Base-by-base conservation (phyloP, 1,140 invertebrate genomes). In the Aphidius ervi region DNA sequence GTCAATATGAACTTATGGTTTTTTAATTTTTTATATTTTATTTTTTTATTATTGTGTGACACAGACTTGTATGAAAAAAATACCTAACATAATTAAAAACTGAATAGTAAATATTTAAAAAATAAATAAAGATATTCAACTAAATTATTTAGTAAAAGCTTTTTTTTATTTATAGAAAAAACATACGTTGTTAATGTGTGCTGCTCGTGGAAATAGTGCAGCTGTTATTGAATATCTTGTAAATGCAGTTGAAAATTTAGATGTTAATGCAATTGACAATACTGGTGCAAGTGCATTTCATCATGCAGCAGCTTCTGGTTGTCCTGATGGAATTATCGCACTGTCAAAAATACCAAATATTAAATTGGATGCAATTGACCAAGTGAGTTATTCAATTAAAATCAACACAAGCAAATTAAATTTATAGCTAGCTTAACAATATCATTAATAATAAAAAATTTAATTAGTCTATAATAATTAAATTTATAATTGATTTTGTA, bases 141-240 rank as follows among this genome's bases (percentile, higher is more conserved):
- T 31, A 31, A 31, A 3, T 31, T 31, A 57, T 61, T 39, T 47
- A 54, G 57, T 56, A n/a, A 16, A 45, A 49, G 50, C 39, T 48
- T 46, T 56, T 37, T 63, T 37, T 70, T 58, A 63, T 59, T 20
- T 47, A 10, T 56, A 90, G 88, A 87, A 89, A 82, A 83, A 86
- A 59, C 83, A 86, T 65, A 86, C 84, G 1, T 74, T 90, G 31
- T 68, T 90, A 56, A 88, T 88, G 78, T 89, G 87, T 65, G 87
- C 86, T 5, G 82, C 85, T 8, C 82, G 83, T 56, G 87, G 88
- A 66, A 86, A 85, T 68, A 82, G 84, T 70, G 64, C 84, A 65
- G 82, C 83, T 23, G 84, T 90, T 8, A 82, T 84, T 0, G 77
- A 79, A 41, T 89, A 87, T 68, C 74, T 89, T 62, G 61, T 81